Conservation (phyloP, 2,113 vertebrate genomes). For the Equus quagga region DNA sequence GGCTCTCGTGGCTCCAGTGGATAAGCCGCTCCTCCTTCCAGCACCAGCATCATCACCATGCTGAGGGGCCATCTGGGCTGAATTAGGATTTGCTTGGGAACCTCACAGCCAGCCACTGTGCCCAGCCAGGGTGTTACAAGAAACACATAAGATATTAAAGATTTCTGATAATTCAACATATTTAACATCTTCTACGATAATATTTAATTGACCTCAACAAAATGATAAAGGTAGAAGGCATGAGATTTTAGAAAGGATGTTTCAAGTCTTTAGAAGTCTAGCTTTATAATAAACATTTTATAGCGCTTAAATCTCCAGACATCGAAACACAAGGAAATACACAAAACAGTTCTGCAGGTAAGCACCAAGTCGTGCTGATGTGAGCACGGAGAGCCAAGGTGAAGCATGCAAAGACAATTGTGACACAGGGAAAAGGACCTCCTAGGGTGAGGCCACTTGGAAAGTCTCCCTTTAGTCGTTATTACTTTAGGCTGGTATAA, state of each 20-base stretch:
- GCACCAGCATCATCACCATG: fast-evolving
- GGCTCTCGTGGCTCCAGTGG: background rate
- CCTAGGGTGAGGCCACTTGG: background rate
- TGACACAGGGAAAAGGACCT: background rate
- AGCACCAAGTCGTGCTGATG: fast-evolving
- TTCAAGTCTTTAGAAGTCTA: background rate
- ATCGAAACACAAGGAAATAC: background rate
- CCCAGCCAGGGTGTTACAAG: background rate
- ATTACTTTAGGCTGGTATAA: background rate
- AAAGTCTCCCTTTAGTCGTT: background rate
- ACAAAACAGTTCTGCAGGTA: fast-evolving
- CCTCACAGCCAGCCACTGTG: background rate
- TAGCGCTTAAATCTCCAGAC: background rate
- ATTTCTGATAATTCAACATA: constrained; percentile 19
- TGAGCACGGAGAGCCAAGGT: background rate
- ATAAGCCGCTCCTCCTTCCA: background rate
- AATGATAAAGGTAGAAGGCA: fast-evolving
- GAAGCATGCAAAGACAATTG: background rate
- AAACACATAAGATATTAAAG: too few relatives aligned
- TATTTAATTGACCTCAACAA: background rate
- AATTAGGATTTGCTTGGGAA: background rate
- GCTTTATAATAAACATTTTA: background rate
- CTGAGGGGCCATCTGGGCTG: background rate
- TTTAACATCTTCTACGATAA: background rate
- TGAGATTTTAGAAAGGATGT: constrained; percentile 11